Base-by-base conservation (phyloP, 2,888 invertebrate genomes). In the Drosophila mayaguana region DNA sequence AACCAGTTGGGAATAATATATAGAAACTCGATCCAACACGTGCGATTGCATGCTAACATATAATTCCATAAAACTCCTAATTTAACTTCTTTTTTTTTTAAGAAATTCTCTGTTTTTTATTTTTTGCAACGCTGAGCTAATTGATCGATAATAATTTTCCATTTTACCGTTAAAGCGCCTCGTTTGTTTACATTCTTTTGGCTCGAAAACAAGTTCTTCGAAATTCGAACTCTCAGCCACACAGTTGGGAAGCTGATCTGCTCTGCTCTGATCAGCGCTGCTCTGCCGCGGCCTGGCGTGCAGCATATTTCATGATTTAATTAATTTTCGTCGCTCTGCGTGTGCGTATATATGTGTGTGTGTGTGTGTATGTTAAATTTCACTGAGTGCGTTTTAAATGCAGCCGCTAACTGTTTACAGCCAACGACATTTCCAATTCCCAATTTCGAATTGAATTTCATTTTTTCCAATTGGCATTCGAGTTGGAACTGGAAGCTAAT, bases 121-220 rank as follows among this genome's bases (percentile, higher is more conserved):
- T 84, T 89, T 88, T 85, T 88, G 81, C 90, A 86, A 75, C 60
- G 46, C 75, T 78, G 71, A 72, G 77, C 83, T 89, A 89, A 89
- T 89, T 89, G 87, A 89, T 89, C 90, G 84, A 90, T 88, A 90
- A 90, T 88, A 90, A 83, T 90, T 89, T 90, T 90, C 78, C 87
- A 83, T 75, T 83, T 90, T 88, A 90, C 89, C 88, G 89, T 89
- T 89, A 90, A 90, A 88, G 80, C 91, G 80, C 90, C 89, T 86
- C 84, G 84, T 90, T 89, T 84, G 79, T 78, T 90, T 84, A 81
- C 78, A 90, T 84, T 89, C 84, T 90, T 83, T 54, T 45, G 45
- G 57, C 56, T 60, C 64, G 60, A 73, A 89, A 89, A 85, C 89
- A 62, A 87, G 89, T 85, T 85, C 84, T 85, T 65, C 88, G 71